Evolutionary conservation across 2,113 vertebrate species (phyloP), one percentile per base, ranked within the genome.

Genomic region (Atrichornis clamosus): DNA sequence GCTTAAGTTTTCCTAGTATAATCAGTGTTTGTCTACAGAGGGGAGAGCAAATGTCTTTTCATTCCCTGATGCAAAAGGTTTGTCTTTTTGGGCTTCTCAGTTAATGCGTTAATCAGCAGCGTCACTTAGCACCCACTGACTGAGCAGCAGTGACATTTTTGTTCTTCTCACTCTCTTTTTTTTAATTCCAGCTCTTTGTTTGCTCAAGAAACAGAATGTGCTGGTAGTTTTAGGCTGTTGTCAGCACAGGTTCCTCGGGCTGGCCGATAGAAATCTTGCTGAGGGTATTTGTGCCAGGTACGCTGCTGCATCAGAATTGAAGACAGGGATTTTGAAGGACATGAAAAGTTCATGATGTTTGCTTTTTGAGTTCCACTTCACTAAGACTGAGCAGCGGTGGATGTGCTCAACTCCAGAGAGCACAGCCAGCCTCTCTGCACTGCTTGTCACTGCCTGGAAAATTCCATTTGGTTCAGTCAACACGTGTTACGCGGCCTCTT

Each of bases 1-100:
- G n/a, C 73, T 92, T 95, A 82, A 32, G 20, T 37, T 84, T 81
- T 88, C 65, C 62, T 82, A 3, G 20, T 22, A 33, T 37, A 87
- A 85, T 77, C 84, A 46, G 32, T 18, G 23, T 69, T 50, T 81
- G 26, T 62, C 81, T 94, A 76, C 70, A 94, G 87, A 96, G 53
- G 74, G 53, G 74, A 76, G 70, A 91, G 84, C 74, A 91, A 84
- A 87, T 42, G 23, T 55, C 63, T 96, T 59, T 95, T 77, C 27
- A 47, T 86, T 81, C 27, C 52, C 46, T 2, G 5, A 90, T 93
- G 95, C 56, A 67, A 77, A 91, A 64, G 50, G 33, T 84, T 93
- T 87, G 11, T 69, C 81, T 87, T 44, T 65, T 7, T 3, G 33
- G 72, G 63, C 59, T 94, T 75, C 24, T 60, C 59, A 49, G 17